Evolutionary conservation across 2,888 invertebrate genomes (phyloP), one percentile per base, ranked within the genome.

Genomic region (Neelides folsomi): DNA sequence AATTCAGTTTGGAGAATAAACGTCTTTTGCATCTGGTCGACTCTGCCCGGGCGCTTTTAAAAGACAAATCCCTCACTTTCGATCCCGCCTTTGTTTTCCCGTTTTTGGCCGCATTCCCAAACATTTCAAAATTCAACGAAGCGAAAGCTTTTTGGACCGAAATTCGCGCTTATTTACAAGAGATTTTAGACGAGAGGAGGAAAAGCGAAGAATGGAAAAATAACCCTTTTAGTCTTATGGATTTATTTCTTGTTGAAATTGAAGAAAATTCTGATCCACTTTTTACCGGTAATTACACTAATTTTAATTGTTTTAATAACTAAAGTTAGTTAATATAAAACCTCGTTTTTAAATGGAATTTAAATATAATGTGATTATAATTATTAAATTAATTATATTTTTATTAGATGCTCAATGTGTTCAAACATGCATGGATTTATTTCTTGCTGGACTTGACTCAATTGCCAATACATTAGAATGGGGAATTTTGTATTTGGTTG

Each of bases 401-500:
- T 15, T n/a, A 27, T 38, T 15, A 50, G 50, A 50, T 50, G 45
- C 2, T 6, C 50, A 50, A 18, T 50, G 50, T 13, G 16, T 50
- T 5, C 50, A 50, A 39, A 50, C 50, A 1, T 50, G 50, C 15
- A 50, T 50, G 50, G 50, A 50, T 38, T 39, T 50, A 16, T 50
- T 50, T 20, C 39, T 50, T n/a, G 50, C 50, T 39, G 50, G 50
- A 1, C 39, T 50, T 15, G 50, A 50, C 50, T 45, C 45, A n/a
- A 50, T 45, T 9, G 50, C 50, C 0, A 50, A 50, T 35, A 50
- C 50, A 20, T 27, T 50, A 9, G 50, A 50, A 20, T 50, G 50
- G 50, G 38, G 44, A 18, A 19, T 50, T 34, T 20, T 50, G 9
- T 50, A 50, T 37, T 38, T 50, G 10, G 39, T 50, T 34, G 37